These are phyloP conservation scores for Pseudococcus jackbeardsleyi DNA, from an alignment of 2,888 invertebrate genomes.

Conservation along the genomic window DNA sequence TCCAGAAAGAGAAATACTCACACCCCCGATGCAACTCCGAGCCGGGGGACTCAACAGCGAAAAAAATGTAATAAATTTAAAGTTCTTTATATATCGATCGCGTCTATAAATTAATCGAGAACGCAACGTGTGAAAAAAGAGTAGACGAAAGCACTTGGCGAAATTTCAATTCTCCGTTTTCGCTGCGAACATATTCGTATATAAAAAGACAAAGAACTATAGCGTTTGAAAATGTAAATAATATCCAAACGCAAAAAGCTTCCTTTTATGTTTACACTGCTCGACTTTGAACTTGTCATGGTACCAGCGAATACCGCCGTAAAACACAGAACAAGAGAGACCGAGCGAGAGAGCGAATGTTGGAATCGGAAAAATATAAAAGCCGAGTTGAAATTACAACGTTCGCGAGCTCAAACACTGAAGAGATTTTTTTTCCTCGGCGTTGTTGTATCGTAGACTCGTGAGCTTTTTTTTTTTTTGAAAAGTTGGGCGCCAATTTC, in stretches of 20 bases:
- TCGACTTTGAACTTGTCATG: conserved; percentile 34
- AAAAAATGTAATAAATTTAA: conserved; percentile 12
- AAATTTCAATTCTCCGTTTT: conserved; percentile 8
- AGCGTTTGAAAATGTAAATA: conserved; percentile 9
- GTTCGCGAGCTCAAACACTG: not conserved
- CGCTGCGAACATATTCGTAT: not conserved
- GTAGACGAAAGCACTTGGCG: conserved; percentile 14
- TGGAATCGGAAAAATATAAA: conserved; percentile 22
- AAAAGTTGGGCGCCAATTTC: conserved; percentile 32
- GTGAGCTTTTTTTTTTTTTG: not conserved
- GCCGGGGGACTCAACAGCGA: not conserved
- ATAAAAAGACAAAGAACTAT: not conserved
- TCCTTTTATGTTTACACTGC: conserved; percentile 32
- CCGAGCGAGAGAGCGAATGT: not conserved
- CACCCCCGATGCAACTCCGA: not conserved
- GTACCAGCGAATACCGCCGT: not conserved
- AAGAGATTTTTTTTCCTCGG: not conserved
- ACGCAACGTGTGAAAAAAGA: not conserved
- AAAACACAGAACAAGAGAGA: not conserved
- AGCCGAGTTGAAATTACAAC: conserved; percentile 26
- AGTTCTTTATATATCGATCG: not conserved
- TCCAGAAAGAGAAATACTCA: not conserved
- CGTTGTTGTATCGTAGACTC: not conserved
- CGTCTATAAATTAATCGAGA: conserved; percentile 14
- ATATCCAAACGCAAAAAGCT: conserved; percentile 18